phyloP scores from a whole-genome alignment of 2,113 vertebrate species.

The Raja brachyura region DNA sequence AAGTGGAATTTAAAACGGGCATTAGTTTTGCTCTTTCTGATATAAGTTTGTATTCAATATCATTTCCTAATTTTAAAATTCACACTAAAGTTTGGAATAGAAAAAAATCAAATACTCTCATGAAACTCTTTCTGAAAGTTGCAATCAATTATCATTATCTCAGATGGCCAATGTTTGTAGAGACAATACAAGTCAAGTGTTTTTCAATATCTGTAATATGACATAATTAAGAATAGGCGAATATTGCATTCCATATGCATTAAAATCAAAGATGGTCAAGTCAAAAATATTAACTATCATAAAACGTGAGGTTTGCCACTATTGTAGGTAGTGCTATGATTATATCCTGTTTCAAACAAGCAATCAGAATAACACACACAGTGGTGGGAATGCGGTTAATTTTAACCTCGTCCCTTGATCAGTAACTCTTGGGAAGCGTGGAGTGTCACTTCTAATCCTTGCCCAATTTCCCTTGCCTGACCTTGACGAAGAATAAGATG shows the following conservation, averaged over 20 bases:
- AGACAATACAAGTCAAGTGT: too few relatives aligned
- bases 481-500: background rate
- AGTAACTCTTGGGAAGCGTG: background rate
- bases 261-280: too few relatives aligned
- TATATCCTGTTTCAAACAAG: too few relatives aligned
- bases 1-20: background rate
- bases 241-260: too few relatives aligned
- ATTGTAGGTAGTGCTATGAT: background rate
- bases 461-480: background rate
- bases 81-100: background rate
- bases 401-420: background rate
- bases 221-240: too few relatives aligned
- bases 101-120: background rate
- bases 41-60: background rate
- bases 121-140: background rate
- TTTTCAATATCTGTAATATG: too few relatives aligned
- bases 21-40: background rate
- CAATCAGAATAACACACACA: background rate
- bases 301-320: background rate
- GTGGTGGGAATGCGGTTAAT: background rate
- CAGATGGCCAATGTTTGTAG: too few relatives aligned
- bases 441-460: background rate
- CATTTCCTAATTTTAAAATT: background rate
- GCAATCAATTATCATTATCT: too few relatives aligned
- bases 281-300: too few relatives aligned